A percentile compares a stretch with the other conserved stretches of the same genome.
Conservation (phyloP, 1,140 invertebrate genomes). For the Aphelenchoides besseyi region DNA sequence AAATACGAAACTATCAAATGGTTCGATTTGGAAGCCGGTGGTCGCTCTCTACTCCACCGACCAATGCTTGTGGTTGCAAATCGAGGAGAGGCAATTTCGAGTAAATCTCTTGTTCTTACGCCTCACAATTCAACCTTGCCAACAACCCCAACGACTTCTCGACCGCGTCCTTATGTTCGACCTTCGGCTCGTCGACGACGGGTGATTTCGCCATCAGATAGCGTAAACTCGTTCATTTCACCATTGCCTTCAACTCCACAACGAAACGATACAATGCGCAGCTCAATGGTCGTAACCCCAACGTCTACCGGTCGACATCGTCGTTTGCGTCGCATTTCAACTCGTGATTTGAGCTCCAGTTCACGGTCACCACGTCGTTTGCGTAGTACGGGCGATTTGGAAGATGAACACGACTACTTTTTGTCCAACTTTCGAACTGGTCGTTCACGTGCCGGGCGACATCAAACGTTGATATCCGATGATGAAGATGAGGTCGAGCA, state of each 20-base stretch:
- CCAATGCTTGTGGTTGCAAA: not conserved
- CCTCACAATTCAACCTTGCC: not conserved
- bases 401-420: not conserved
- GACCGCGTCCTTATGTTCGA: not conserved
- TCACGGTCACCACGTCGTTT: not conserved
- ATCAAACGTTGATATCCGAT: not conserved
- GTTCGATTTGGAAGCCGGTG: conserved; percentile 14
- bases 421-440: too few species aligned
- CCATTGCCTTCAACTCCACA: not conserved
- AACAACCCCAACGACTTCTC: not conserved
- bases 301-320: not conserved
- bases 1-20: conserved; percentile 15
- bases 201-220: not conserved
- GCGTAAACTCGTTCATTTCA: not conserved
- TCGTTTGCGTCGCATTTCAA: not conserved
- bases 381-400: not conserved
- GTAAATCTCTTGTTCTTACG: not conserved
- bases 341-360: not conserved
- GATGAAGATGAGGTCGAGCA: conserved; percentile 10
- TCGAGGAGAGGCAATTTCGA: not conserved
- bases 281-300: not conserved
- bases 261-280: not conserved
- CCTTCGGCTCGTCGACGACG: not conserved
- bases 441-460: not conserved
- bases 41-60: not conserved